Conservation (phyloP, 2,797 vertebrate species). For the Halcyon smyrnensis region DNA sequence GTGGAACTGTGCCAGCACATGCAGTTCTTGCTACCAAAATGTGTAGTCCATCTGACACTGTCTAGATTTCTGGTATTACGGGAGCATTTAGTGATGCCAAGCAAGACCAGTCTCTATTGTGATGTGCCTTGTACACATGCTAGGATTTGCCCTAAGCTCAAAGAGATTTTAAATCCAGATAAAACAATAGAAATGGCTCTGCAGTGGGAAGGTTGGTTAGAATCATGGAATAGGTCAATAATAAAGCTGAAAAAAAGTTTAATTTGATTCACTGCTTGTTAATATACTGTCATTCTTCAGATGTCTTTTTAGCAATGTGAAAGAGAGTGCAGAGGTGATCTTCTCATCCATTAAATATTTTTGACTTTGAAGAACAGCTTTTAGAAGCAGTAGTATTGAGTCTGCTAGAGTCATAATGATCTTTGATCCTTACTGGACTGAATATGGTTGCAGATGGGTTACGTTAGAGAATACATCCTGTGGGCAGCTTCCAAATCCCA, state of each 20-base stretch:
- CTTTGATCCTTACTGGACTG: neutral
- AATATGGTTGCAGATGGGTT: conserved; percentile 89
- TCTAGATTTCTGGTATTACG: neutral
- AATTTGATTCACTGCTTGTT: neutral
- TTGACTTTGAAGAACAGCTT: neutral
- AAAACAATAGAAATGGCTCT: neutral
- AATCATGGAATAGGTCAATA: neutral
- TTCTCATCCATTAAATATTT: neutral
- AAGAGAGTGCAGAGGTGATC: neutral
- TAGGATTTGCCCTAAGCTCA: neutral
- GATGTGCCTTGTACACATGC: neutral
- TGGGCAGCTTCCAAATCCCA: conserved; percentile 97
- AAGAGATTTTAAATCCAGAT: neutral
- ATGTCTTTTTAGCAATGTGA: neutral
- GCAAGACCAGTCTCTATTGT: neutral
- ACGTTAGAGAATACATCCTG: conserved; percentile 95
- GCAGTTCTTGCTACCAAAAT: neutral
- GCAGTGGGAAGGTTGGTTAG: neutral
- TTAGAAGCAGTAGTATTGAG: neutral
- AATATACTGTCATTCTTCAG: neutral
- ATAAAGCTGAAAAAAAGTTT: neutral
- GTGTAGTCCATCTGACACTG: neutral
- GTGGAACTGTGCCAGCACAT: neutral
- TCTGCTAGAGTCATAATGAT: neutral
- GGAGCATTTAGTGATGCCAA: neutral